Conservation (phyloP, 2,797 vertebrate genomes). For the Menidia menidia region DNA sequence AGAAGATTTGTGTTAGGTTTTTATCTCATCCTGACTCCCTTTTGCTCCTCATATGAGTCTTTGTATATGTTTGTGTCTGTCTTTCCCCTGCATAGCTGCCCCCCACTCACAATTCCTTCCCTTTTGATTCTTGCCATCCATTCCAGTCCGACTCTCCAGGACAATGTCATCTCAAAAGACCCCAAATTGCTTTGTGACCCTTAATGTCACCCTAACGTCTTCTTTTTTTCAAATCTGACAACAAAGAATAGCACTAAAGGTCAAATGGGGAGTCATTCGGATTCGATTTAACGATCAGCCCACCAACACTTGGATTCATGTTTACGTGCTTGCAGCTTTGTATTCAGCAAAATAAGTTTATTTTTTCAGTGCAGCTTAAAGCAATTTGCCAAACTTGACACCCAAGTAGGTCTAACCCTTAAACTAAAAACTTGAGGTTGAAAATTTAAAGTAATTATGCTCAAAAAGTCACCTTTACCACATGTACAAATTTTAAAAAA, state of each 20-base stretch:
- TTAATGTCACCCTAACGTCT: constrained; percentile 40
- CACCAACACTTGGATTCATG: constrained; percentile 8
- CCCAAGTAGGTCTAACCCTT: background rate
- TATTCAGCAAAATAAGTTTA: too few species aligned
- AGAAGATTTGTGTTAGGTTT: constrained; percentile 42
- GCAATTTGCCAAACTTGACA: too few species aligned
- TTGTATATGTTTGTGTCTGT: background rate
- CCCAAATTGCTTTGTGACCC: constrained; percentile 68
- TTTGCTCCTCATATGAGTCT: background rate
- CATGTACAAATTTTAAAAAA: too few species aligned
- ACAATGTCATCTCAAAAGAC: constrained; percentile 65
- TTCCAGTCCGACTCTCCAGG: constrained; percentile 53
- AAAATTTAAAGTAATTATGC: too few species aligned
- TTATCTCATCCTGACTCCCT: constrained; percentile 16
- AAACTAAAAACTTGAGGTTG: too few species aligned
- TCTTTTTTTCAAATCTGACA: constrained; percentile 22
- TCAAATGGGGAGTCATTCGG: constrained; percentile 33
- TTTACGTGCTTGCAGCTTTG: constrained; percentile 4
- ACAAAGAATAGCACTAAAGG: constrained; percentile 51
- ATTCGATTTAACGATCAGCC: constrained; percentile 27
- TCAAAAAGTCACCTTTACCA: too few species aligned
- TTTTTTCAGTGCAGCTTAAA: background rate
- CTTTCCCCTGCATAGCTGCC: background rate
- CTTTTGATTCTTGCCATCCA: constrained; percentile 47
- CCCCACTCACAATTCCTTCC: constrained; percentile 22